Evolutionary conservation across 2,888 invertebrate species (phyloP).

Genomic region (Carcina quercana): DNA sequence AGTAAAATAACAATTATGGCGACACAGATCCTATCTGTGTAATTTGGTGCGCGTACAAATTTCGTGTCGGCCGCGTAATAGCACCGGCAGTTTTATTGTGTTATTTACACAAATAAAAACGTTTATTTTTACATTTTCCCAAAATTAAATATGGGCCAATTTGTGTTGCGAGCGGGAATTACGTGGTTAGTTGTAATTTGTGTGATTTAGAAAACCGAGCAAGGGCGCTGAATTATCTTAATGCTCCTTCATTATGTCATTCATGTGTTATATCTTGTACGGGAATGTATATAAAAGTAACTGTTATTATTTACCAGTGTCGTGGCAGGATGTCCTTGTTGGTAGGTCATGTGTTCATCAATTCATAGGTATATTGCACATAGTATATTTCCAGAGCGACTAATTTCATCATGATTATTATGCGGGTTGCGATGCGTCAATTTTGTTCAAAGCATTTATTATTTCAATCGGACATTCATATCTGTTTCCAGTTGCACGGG

Average conservation of each 20-base stretch:
- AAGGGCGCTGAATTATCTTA: slow-evolving; percentile 19
- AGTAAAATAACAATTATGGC: slow-evolving; percentile 66
- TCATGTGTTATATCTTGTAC: slow-evolving; percentile 49
- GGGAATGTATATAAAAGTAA: slow-evolving; percentile 53
- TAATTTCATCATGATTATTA: no score
- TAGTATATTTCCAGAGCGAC: no score
- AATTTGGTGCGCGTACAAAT: slow-evolving; percentile 60
- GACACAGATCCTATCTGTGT: slow-evolving; percentile 66
- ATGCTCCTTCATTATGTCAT: slow-evolving; percentile 12
- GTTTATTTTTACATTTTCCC: slow-evolving; percentile 74
- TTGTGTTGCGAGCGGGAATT: slow-evolving; percentile 48
- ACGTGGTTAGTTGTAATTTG: slow-evolving; percentile 55
- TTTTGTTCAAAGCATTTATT: slow-evolving; percentile 61
- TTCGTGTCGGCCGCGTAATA: slow-evolving; percentile 52
- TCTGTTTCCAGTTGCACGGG: no score
- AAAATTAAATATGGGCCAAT: slow-evolving; percentile 73
- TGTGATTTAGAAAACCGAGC: slow-evolving; percentile 33
- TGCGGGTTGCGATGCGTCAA: no score
- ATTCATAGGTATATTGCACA: no score
- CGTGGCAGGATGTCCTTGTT: slow-evolving; percentile 59
- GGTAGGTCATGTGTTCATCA: slow-evolving; percentile 62
- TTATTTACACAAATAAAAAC: slow-evolving; percentile 75
- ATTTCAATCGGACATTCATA: no score
- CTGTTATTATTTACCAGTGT: slow-evolving; percentile 50
- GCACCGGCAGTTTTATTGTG: slow-evolving; percentile 66